Conservation (phyloP, 2,797 vertebrate species). For the Poeciliopsis infans region DNA sequence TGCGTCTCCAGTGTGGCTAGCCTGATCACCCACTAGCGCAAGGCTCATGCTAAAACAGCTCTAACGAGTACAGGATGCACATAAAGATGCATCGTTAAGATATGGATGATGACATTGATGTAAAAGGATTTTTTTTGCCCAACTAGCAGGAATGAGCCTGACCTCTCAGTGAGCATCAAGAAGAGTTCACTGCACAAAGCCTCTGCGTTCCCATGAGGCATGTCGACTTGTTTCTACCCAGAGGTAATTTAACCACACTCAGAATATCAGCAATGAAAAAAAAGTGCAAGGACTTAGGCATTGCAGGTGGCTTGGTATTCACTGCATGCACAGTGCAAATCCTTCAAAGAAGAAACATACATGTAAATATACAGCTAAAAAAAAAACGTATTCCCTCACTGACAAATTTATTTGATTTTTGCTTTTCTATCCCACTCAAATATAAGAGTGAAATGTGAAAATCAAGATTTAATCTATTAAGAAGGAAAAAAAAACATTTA, state of each 20-base stretch:
- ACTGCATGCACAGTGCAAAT: slow-evolving; percentile 62
- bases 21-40: slow-evolving; percentile 57
- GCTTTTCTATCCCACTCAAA: neutral
- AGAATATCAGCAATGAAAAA: slow-evolving; percentile 32
- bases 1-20: slow-evolving; percentile 71
- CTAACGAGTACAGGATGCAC: slow-evolving; percentile 60
- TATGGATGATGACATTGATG: slow-evolving; percentile 45
- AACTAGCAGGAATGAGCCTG: slow-evolving; percentile 58
- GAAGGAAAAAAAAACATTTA: neutral
- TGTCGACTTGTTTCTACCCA: slow-evolving; percentile 54
- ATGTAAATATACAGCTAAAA: slow-evolving; percentile 44
- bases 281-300: slow-evolving; percentile 50
- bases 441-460: neutral
- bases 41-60: slow-evolving; percentile 71
- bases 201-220: slow-evolving; percentile 49
- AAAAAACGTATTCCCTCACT: neutral
- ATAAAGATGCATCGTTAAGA: slow-evolving; percentile 66
- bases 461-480: neutral
- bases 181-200: slow-evolving; percentile 62
- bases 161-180: slow-evolving; percentile 60
- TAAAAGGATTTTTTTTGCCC: slow-evolving; percentile 53
- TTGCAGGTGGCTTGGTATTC: slow-evolving; percentile 53
- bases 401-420: neutral
- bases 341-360: slow-evolving; percentile 63
- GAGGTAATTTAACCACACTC: slow-evolving; percentile 68